Evolutionary conservation across 2,797 vertebrate species (phyloP).

Genomic region (Poeciliopsis presidionis): DNA sequence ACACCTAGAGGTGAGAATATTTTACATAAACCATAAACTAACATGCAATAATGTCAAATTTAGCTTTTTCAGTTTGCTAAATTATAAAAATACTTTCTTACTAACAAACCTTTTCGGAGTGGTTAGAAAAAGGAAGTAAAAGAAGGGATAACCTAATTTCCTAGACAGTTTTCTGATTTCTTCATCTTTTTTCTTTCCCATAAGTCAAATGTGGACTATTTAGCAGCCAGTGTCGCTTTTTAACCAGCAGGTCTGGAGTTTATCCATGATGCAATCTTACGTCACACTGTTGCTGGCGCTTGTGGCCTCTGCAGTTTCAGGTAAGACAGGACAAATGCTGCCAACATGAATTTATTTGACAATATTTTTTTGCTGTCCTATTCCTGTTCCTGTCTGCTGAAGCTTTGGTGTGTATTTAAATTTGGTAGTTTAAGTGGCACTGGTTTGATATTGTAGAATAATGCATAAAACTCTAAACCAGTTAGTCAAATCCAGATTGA

Average conservation of each 20-base stretch:
- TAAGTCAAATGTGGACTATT: conserved; percentile 29
- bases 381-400: background rate
- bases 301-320: conserved; percentile 60
- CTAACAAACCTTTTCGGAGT: background rate
- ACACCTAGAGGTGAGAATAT: conserved; percentile 57
- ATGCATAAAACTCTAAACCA: background rate
- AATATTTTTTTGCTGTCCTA: too few species aligned
- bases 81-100: background rate
- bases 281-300: conserved; percentile 67
- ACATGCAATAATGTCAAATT: background rate
- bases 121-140: conserved; percentile 53
- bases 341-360: background rate
- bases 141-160: conserved; percentile 18
- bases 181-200: conserved; percentile 8
- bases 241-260: conserved; percentile 50
- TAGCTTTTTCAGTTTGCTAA: background rate
- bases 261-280: conserved; percentile 69
- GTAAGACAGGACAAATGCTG: conserved; percentile 41
- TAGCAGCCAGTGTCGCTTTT: conserved; percentile 12
- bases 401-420: background rate
- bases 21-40: conserved; percentile 5
- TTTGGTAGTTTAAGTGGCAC: background rate
- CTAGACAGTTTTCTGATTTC: conserved; percentile 35
- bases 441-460: background rate
- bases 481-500: background rate